Evolutionary conservation across 2,888 invertebrate genomes (phyloP).

Genomic region (Orchesellides sinensis): DNA sequence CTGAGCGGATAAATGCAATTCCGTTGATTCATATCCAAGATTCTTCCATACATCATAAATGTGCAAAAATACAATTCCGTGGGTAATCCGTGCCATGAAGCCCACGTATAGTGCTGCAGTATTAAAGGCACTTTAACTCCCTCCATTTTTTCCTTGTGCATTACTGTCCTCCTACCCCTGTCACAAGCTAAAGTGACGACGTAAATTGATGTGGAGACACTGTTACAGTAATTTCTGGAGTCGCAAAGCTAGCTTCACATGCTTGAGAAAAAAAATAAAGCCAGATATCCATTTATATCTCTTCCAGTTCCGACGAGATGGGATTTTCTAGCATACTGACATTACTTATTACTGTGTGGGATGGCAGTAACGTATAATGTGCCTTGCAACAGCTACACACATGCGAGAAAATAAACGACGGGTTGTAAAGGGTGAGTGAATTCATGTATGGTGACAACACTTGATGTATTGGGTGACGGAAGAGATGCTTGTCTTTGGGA

Average conservation of each 20-base stretch:
- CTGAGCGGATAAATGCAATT: too few species aligned
- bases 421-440: slow-evolving; percentile 11
- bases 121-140: background rate
- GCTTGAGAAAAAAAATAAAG: background rate
- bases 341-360: too few species aligned
- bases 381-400: too few species aligned
- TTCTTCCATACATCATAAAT: too few species aligned
- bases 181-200: slow-evolving; percentile 27
- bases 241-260: background rate
- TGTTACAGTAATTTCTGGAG: slow-evolving; percentile 10
- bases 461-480: slow-evolving; percentile 37
- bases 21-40: too few species aligned
- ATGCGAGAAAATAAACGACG: background rate
- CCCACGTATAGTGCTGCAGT: background rate
- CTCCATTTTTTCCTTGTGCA: background rate
- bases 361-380: too few species aligned
- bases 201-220: slow-evolving; percentile 47
- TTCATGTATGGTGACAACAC: slow-evolving; percentile 31
- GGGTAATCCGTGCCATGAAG: too few species aligned
- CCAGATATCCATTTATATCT: too few species aligned
- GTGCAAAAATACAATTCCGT: too few species aligned
- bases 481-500: slow-evolving; percentile 4
- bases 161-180: background rate
- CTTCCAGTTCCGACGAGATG: background rate
- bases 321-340: background rate